Percentiles rank a stretch among this genome's conserved stretches.
Conservation (phyloP, 35 echinoderm and acorn worm genomes). For the Strongylocentrotus purpuratus region DNA sequence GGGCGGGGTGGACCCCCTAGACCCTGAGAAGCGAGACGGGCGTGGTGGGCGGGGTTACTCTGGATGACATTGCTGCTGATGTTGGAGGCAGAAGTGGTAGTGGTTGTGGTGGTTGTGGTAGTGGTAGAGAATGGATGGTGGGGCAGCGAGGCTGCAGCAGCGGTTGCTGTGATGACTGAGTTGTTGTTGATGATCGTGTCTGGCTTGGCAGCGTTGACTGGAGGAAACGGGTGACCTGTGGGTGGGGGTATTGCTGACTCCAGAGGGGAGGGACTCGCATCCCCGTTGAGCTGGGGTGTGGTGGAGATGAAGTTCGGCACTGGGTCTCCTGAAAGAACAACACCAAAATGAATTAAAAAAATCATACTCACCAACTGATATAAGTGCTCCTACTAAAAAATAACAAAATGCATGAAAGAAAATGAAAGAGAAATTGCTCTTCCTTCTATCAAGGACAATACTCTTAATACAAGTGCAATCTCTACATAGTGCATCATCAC, state of each 20-base stretch:
- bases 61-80: conserved; percentile 43
- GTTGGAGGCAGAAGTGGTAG: conserved; percentile 5
- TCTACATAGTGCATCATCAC: no score
- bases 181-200: conserved; percentile 36
- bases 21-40: conserved; percentile 16
- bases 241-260: conserved; percentile 21
- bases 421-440: background rate
- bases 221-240: conserved; percentile 14
- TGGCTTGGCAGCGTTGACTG: conserved; percentile 21
- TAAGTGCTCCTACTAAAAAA: background rate
- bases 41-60: conserved; percentile 42
- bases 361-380: background rate
- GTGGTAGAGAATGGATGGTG: background rate
- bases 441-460: no score
- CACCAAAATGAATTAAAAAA: background rate
- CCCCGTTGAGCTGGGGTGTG: conserved; percentile 53
- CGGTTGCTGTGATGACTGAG: background rate
- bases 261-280: conserved; percentile 25
- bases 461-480: no score
- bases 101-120: conserved; percentile 5
- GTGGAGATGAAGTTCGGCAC: conserved; percentile 41
- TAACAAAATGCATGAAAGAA: background rate
- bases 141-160: background rate
- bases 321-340: conserved; percentile 40
- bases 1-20: conserved; percentile 43